phyloP scores from a whole-genome alignment of 2,888 invertebrate species.

The Lasius fuliginosus region DNA sequence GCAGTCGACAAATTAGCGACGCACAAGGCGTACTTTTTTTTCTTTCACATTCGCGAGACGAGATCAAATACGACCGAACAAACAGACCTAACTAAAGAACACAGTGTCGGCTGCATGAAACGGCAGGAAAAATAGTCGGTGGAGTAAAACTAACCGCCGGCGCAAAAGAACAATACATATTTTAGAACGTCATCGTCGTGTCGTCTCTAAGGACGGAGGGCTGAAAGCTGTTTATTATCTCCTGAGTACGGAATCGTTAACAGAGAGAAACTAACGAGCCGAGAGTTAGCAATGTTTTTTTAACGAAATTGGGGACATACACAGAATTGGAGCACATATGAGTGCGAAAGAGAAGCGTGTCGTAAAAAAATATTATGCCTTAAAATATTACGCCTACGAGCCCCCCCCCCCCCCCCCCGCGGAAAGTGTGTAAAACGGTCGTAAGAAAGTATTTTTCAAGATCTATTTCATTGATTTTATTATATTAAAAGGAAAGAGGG shows the following conservation, averaged over 20 bases:
- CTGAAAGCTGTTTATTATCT: conserved; percentile 54
- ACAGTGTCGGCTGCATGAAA: neutral
- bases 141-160: conserved; percentile 74
- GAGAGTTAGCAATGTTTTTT: conserved; percentile 5
- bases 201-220: neutral
- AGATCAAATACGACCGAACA: neutral
- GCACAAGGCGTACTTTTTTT: neutral
- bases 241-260: conserved; percentile 44
- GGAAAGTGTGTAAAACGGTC: neutral
- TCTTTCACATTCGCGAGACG: neutral
- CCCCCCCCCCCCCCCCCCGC: too few relatives aligned
- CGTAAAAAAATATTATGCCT: neutral
- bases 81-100: neutral
- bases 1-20: neutral
- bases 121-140: conserved; percentile 1
- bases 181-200: conserved; percentile 78
- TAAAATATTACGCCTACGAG: neutral
- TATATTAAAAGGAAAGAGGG: neutral
- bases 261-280: neutral
- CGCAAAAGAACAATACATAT: conserved; percentile 75
- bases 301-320: neutral
- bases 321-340: neutral
- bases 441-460: neutral
- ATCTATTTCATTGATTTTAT: neutral
- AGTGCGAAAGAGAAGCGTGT: neutral